Evolutionary conservation across 2,113 vertebrate genomes (phyloP).

Genomic region (human (Homo sapiens)): GRCh38 chr5:180776001-180776500

Average conservation of each 20-base stretch:
- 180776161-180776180: not conserved
- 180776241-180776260: too few relatives aligned
- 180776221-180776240: not conserved
- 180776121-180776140: not conserved
- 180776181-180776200: not conserved
- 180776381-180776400: not conserved
- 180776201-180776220: not conserved
- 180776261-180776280: too few relatives aligned
- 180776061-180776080: not conserved
- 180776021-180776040: not conserved
- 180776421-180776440: not conserved
- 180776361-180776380: too few relatives aligned
- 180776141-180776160: not conserved
- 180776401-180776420: not conserved
- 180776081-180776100: not conserved
- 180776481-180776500: too few relatives aligned
- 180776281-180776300: too few relatives aligned
- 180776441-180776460: too few relatives aligned
- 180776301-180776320: too few relatives aligned
- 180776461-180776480: too few relatives aligned
- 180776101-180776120: not conserved
- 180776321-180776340: too few relatives aligned
- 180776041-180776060: not conserved
- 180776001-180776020: too few relatives aligned
- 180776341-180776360: too few relatives aligned